These are phyloP conservation scores for Drosophila persimilis DNA, from an alignment of 1,140 invertebrate species.

Conservation along the genomic window DNA sequence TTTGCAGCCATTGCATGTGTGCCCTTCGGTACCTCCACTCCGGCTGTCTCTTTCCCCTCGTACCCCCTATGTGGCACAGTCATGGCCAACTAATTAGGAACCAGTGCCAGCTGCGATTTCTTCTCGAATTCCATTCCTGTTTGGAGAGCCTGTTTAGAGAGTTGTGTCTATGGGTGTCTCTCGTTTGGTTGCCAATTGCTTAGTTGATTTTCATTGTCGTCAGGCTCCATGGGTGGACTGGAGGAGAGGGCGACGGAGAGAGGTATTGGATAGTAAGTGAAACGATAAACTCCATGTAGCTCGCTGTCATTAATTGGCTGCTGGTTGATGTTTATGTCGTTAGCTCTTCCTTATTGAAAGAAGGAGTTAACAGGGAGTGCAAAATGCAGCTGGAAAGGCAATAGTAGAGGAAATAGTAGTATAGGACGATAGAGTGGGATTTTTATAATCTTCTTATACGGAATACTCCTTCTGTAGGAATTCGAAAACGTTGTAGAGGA, in stretches of 20 bases:
- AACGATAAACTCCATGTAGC: constrained; percentile 54
- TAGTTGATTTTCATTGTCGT: constrained; percentile 76
- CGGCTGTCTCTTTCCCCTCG: not conserved
- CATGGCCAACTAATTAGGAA: constrained; percentile 69
- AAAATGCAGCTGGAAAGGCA: not conserved
- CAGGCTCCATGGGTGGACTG: constrained; percentile 49
- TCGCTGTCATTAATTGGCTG: constrained; percentile 75
- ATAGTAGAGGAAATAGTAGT: too few species aligned
- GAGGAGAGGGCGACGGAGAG: not conserved
- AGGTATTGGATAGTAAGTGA: constrained; percentile 41
- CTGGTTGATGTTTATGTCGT: constrained; percentile 55
- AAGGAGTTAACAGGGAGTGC: not conserved
- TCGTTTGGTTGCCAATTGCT: constrained; percentile 69
- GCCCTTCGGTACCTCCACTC: constrained; percentile 3
- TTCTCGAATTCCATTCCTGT: not conserved
- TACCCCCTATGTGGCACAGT: constrained; percentile 24
- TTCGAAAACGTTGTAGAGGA: too few species aligned
- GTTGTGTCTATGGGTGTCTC: constrained; percentile 24
- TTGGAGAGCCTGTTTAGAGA: not conserved
- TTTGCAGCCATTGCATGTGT: constrained; percentile 47
- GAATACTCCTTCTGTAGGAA: not conserved
- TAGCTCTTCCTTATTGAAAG: constrained; percentile 29
- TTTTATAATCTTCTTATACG: constrained; percentile 41
- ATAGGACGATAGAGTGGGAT: constrained; percentile 5
- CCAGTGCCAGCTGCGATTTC: constrained; percentile 39